Evolutionary conservation across 2,888 invertebrate genomes (phyloP).

Genomic region (Stenurella melanura): DNA sequence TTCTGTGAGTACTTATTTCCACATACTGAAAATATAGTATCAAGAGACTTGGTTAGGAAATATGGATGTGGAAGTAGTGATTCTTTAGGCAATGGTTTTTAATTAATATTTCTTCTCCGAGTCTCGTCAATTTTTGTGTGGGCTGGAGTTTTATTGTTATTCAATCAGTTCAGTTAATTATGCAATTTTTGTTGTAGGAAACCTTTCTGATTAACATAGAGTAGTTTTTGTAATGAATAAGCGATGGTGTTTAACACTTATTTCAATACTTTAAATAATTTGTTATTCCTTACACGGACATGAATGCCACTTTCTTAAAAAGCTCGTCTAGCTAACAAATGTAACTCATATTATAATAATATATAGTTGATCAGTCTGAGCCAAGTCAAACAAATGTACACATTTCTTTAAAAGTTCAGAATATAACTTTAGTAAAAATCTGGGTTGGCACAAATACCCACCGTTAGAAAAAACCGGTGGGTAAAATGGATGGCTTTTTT

Average conservation of each 20-base stretch:
- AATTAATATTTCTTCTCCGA: slow-evolving; percentile 57
- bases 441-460: too few relatives aligned
- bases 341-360: not conserved
- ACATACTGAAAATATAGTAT: too few relatives aligned
- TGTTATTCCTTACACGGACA: not conserved
- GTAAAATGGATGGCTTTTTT: too few relatives aligned
- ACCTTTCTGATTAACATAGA: slow-evolving; percentile 23
- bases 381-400: too few relatives aligned
- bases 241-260: not conserved
- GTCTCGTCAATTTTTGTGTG: slow-evolving; percentile 45
- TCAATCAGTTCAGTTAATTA: slow-evolving; percentile 52
- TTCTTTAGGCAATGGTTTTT: too few relatives aligned
- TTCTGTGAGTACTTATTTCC: too few relatives aligned
- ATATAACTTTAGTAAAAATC: too few relatives aligned
- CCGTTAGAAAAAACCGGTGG: too few relatives aligned
- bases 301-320: not conserved
- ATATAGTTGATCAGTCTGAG: too few relatives aligned
- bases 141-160: slow-evolving; percentile 53
- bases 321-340: not conserved
- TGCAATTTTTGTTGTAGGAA: slow-evolving; percentile 46
- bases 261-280: not conserved
- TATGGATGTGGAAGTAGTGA: too few relatives aligned
- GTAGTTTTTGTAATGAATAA: not conserved
- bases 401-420: too few relatives aligned
- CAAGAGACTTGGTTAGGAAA: too few relatives aligned